These are phyloP conservation scores for Apistogramma diplotaenia DNA, from an alignment of 2,113 vertebrate genomes.

Conservation along the genomic window DNA sequence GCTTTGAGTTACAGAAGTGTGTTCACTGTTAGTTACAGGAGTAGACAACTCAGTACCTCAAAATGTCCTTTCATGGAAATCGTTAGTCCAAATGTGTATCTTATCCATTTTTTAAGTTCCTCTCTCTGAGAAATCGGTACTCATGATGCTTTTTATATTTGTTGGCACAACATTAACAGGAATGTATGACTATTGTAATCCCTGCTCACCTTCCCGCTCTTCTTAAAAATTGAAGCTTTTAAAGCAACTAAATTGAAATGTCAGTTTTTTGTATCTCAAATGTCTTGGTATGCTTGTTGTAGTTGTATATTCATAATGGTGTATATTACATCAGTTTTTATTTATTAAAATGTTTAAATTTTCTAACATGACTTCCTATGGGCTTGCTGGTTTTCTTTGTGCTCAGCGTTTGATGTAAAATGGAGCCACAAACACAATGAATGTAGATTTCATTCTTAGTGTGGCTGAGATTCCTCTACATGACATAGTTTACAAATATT, in stretches of 20 bases:
- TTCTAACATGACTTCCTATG: slow-evolving; percentile 55
- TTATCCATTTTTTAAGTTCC: background rate
- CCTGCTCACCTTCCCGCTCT: slow-evolving; percentile 41
- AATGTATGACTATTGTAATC: slow-evolving; percentile 69
- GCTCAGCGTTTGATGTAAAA: background rate
- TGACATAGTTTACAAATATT: no score
- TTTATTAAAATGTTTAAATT: slow-evolving; percentile 75
- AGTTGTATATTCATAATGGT: slow-evolving; percentile 74
- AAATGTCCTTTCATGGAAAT: slow-evolving; percentile 41
- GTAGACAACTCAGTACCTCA: slow-evolving; percentile 73
- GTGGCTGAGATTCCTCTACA: background rate
- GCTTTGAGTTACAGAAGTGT: slow-evolving; percentile 27
- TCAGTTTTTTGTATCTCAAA: slow-evolving; percentile 69
- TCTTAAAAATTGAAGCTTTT: slow-evolving; percentile 55
- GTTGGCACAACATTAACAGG: slow-evolving; percentile 67
- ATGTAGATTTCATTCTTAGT: background rate
- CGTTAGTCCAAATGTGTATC: slow-evolving; percentile 33
- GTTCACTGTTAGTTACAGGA: slow-evolving; percentile 47
- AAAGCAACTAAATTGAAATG: slow-evolving; percentile 61
- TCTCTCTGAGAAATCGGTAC: slow-evolving; percentile 36
- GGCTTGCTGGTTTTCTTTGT: background rate
- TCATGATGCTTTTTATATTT: slow-evolving; percentile 67
- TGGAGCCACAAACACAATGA: background rate
- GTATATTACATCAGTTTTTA: slow-evolving; percentile 77
- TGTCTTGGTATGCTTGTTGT: slow-evolving; percentile 77